These are phyloP conservation scores for Erinaceus europaeus DNA, from an alignment of 2,113 vertebrate species.

Conservation along the genomic window DNA sequence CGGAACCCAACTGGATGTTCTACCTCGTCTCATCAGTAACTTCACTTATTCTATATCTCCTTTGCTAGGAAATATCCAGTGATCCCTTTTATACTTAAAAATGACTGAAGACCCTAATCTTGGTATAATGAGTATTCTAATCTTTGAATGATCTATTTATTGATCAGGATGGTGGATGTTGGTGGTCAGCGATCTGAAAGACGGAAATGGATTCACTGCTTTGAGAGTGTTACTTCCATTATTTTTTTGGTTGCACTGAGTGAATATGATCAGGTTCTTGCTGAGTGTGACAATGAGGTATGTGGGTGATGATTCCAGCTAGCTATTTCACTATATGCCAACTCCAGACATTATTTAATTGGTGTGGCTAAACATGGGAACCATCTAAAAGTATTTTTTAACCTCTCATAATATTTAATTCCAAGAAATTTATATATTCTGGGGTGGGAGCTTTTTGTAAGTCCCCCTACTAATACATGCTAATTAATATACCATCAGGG, in stretches of 20 bases:
- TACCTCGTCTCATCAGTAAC: no score
- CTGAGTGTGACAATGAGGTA: constrained; percentile 87
- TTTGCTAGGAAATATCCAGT: not conserved
- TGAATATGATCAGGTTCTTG: constrained; percentile 92
- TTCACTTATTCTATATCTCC: not conserved
- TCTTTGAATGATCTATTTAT: not conserved
- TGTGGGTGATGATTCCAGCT: not conserved
- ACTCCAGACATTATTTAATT: no score
- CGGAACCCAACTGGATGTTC: no score
- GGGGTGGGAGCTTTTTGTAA: no score
- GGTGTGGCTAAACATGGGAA: no score
- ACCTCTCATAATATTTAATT: no score
- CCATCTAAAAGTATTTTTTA: no score
- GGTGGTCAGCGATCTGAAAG: constrained; percentile 92
- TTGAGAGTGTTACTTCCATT: constrained; percentile 91
- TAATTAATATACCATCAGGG: no score
- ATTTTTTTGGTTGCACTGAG: constrained; percentile 91
- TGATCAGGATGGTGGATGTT: constrained; percentile 91
- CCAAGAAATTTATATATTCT: no score
- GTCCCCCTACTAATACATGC: no score
- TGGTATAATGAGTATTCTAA: not conserved
- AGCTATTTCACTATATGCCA: no score
- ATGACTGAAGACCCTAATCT: no score
- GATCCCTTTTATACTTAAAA: not conserved
- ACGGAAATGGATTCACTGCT: constrained; percentile 94